Conservation (phyloP, 1,140 invertebrate species). For the Triops longicaudatus region DNA sequence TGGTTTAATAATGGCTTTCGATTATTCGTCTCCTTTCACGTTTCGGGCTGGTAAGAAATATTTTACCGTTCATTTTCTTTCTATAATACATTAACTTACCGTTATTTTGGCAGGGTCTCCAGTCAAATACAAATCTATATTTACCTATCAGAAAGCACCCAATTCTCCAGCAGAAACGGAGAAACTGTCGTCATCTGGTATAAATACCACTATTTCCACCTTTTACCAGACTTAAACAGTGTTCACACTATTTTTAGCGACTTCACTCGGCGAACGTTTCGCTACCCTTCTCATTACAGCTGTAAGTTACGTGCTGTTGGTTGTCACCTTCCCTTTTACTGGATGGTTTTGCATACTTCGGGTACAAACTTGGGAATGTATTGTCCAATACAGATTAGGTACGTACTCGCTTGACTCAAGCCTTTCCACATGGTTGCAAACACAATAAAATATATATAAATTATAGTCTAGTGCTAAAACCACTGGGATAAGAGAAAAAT, state of each 20-base stretch:
- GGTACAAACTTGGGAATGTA: not conserved
- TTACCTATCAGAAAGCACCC: not conserved
- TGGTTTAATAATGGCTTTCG: not conserved
- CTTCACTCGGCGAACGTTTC: not conserved
- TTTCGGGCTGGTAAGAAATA: not conserved
- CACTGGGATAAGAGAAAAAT: too few species aligned
- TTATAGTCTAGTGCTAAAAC: too few species aligned
- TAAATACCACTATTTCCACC: not conserved
- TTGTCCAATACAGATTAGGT: not conserved
- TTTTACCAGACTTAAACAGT: not conserved
- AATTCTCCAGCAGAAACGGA: not conserved
- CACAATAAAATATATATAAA: too few species aligned
- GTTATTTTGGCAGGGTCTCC: not conserved
- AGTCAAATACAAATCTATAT: not conserved
- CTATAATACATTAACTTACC: not conserved
- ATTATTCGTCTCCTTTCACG: not conserved
- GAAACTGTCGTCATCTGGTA: not conserved
- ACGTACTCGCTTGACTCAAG: too few species aligned
- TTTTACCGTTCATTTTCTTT: not conserved
- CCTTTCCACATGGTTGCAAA: too few species aligned
- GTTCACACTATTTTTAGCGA: not conserved
- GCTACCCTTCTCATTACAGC: conserved; percentile 6
- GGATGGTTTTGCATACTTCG: not conserved
- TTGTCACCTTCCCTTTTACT: not conserved
- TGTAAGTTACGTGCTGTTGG: not conserved